Percentiles rank a stretch among this genome's conserved stretches.
Evolutionary conservation across 37 sponge, comb jelly and placozoan genomes (phyloP).

Genomic region (Cliona cf. orientalis): DNA sequence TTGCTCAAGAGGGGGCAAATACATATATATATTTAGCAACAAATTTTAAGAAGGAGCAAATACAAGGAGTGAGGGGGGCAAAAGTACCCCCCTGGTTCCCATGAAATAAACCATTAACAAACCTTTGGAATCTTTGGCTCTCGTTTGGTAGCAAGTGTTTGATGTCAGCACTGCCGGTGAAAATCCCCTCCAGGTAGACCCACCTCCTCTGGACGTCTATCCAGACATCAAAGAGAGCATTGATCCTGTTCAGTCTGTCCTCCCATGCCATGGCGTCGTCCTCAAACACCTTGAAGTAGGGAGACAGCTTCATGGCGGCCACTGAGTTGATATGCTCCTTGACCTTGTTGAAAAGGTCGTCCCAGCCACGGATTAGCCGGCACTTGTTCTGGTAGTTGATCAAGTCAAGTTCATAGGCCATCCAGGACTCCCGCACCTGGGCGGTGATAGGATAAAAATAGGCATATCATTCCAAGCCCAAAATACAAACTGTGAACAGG

Average conservation of each 20-base stretch:
- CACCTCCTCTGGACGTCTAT: constrained; percentile 98
- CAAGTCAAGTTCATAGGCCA: constrained; percentile 90
- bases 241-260: constrained; percentile 96
- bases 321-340: constrained; percentile 97
- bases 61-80: too few relatives aligned
- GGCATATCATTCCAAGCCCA: too few relatives aligned
- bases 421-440: constrained; percentile 95
- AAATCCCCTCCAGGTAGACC: constrained; percentile 99
- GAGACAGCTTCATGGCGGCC: constrained; percentile 98
- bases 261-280: constrained; percentile 98
- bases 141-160: constrained; percentile 96
- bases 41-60: too few relatives aligned
- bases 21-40: too few relatives aligned
- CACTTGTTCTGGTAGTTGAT: constrained; percentile 99
- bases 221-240: constrained; percentile 97
- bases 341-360: constrained; percentile 95
- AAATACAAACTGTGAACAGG: too few relatives aligned
- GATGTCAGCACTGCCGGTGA: constrained; percentile 95
- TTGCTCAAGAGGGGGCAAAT: not conserved
- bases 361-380: constrained; percentile 93
- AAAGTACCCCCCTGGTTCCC: too few relatives aligned
- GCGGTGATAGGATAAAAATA: not conserved
- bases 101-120: too few relatives aligned
- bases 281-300: constrained; percentile 99
- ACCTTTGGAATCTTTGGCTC: constrained; percentile 89